These are phyloP conservation scores for Molanna angustata DNA, from an alignment of 2,888 invertebrate species.

Conservation along the genomic window DNA sequence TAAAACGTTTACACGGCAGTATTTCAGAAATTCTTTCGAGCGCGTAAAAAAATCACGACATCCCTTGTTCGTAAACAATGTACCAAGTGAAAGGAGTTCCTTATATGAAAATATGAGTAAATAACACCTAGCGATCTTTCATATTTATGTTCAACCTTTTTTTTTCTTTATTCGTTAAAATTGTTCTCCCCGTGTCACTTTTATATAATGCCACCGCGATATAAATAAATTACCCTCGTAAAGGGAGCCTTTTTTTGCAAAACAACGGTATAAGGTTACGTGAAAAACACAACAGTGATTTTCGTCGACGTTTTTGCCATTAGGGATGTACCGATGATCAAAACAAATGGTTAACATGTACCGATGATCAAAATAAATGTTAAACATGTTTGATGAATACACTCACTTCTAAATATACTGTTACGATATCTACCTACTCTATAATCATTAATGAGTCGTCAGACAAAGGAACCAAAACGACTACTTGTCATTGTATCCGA, in stretches of 20 bases:
- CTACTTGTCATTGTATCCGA: too few species aligned
- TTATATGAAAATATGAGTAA: constrained; percentile 29
- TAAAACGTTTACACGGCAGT: constrained; percentile 19
- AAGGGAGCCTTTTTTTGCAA: constrained; percentile 20
- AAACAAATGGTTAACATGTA: too few species aligned
- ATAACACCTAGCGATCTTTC: constrained; percentile 30
- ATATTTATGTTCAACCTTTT: constrained; percentile 28
- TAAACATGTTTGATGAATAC: too few species aligned
- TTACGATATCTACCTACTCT: too few species aligned
- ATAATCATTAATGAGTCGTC: too few species aligned
- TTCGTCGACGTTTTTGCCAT: not conserved
- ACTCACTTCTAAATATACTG: too few species aligned
- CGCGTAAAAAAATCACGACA: constrained; percentile 15
- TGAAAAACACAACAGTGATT: not conserved
- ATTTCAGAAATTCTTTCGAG: constrained; percentile 14
- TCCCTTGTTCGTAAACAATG: constrained; percentile 14
- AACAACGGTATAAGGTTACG: constrained; percentile 6
- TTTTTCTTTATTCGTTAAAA: constrained; percentile 28
- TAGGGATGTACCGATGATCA: not conserved
- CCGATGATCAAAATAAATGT: too few species aligned
- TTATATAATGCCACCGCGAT: constrained; percentile 29
- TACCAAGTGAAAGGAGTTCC: constrained; percentile 17
- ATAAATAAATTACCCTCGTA: constrained; percentile 31
- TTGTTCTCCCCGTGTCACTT: constrained; percentile 31
- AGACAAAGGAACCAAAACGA: too few species aligned